Base-by-base conservation (phyloP, 2,888 invertebrate genomes). In the Rhodophaea formosa region DNA sequence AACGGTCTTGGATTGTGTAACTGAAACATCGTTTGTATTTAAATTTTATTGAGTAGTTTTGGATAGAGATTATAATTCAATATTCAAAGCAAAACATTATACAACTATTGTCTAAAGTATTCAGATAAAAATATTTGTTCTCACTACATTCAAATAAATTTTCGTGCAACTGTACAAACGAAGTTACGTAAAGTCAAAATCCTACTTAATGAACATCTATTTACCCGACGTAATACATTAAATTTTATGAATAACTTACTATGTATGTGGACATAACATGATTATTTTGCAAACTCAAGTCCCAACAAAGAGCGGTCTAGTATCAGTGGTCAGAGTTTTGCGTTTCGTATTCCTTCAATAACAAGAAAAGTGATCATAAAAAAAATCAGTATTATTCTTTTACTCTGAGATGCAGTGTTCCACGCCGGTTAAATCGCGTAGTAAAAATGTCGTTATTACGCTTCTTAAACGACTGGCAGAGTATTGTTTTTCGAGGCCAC, bases 111-210 rank as follows among this genome's bases (percentile, higher is more conserved):
- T 75, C 76, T 80, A 77, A 77, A 79, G 70, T 76, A 76, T 72
- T 79, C 63, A 72, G 73, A 75, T 73, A 79, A 79, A 79, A 80
- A 77, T 76, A 79, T 75, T 76, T 70, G 72, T 70, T 74, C 74
- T 69, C 67, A 63, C 77, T 83, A 84, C 73, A 59, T 68, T 76
- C 69, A 82, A 84, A 82, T 78, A 76, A 84, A 75, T 65, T 63
- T 75, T 73, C 57, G 81, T 85, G 82, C 77, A 75, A 74, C 82
- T 87, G 84, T 87, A 88, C 86, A 88, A 85, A 86, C 80, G 75
- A 83, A 86, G 78, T 80, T 75, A 69, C 64, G 61, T 66, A 69
- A 66, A 69, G 62, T 69, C 66, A 71, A 66, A 74, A 68, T 67
- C 69, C n/a, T n/a, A n/a, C n/a, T 70, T 77, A 74, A 67, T 70